Conservation (phyloP, 2,113 vertebrate species). For the Trogon melanurus region DNA sequence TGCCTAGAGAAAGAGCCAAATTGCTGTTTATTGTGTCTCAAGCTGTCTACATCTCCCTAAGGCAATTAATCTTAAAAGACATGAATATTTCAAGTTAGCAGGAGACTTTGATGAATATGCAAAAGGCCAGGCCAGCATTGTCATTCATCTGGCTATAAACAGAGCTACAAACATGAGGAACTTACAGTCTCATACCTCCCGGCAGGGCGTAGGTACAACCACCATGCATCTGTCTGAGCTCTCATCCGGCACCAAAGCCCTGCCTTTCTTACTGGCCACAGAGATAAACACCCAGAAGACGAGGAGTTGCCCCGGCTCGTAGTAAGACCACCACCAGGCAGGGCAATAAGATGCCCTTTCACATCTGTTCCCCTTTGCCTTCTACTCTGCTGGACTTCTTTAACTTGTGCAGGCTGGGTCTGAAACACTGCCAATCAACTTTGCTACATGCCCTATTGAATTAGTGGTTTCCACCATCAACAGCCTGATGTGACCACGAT, state of each 20-base stretch:
- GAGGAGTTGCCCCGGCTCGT: background rate
- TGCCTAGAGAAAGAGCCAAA: background rate
- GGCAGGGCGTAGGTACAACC: background rate
- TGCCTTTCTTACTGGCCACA: background rate
- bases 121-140: background rate
- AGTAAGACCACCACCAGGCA: background rate
- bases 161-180: background rate
- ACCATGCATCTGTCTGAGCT: background rate
- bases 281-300: background rate
- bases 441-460: accelerated
- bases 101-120: background rate
- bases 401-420: background rate
- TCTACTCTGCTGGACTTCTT: background rate
- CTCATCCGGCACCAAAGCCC: background rate
- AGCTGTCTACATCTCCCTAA: background rate
- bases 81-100: slow-evolving; percentile 3
- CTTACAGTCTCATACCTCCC: background rate
- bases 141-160: background rate
- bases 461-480: background rate
- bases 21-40: background rate
- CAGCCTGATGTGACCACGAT: background rate
- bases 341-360: background rate
- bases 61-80: slow-evolving; percentile 10
- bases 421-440: background rate
- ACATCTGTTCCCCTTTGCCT: background rate